Evolutionary conservation across 2,888 invertebrate species (phyloP).

Genomic region (Strigamia transsilvanica): DNA sequence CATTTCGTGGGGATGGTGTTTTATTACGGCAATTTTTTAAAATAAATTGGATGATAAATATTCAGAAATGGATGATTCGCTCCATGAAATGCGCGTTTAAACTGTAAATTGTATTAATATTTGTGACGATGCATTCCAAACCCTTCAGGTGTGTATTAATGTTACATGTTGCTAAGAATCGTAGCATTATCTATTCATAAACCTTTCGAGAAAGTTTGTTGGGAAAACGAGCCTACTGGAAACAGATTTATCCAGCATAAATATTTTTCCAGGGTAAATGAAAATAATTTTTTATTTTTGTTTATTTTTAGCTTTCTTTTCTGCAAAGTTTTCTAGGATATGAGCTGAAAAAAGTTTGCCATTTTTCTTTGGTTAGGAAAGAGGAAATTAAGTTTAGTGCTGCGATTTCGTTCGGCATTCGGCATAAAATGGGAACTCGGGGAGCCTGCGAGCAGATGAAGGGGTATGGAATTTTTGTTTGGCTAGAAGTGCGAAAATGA

Average conservation of each 20-base stretch:
- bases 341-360: too few species aligned
- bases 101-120: too few species aligned
- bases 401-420: not conserved
- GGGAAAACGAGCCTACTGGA: not conserved
- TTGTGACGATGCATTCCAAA: too few species aligned
- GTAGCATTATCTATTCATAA: not conserved
- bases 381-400: conserved; percentile 1
- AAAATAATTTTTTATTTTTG: too few species aligned
- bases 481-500: conserved; percentile 33
- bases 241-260: too few species aligned
- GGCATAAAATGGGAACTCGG: conserved; percentile 10
- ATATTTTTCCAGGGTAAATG: too few species aligned
- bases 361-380: not conserved
- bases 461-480: conserved; percentile 7
- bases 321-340: too few species aligned
- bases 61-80: not conserved
- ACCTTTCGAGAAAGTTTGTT: not conserved
- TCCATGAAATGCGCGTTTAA: too few species aligned
- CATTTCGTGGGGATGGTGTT: not conserved
- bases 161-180: not conserved
- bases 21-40: not conserved
- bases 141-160: not conserved
- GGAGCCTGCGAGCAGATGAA: not conserved
- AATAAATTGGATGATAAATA: not conserved
- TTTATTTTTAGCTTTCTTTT: too few species aligned